Conservation (phyloP, 2,113 vertebrate species). For the Apodemus sylvaticus region DNA sequence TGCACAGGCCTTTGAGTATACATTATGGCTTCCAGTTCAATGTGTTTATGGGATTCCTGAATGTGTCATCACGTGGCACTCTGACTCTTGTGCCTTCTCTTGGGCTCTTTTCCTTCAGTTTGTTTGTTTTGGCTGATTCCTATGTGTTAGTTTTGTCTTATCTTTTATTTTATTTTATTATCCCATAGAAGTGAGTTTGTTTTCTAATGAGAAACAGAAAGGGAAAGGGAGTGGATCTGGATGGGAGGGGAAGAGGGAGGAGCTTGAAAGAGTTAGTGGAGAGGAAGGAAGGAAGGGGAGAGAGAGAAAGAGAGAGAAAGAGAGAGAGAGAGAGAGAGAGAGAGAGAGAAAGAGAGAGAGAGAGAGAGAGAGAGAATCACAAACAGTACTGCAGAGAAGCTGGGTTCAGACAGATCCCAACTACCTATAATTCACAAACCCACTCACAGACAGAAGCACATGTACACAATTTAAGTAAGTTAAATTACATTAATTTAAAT, state of each 20-base stretch:
- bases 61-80: no score
- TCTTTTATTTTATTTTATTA: not conserved
- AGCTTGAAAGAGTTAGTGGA: not conserved
- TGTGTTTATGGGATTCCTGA: not conserved
- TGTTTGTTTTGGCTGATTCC: not conserved
- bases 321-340: not conserved
- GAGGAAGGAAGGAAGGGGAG: not conserved
- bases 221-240: not conserved
- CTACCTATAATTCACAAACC: not conserved
- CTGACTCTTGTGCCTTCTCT: not conserved
- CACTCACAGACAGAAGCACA: not conserved
- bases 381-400: not conserved
- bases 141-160: not conserved
- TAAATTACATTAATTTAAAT: no score
- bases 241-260: not conserved
- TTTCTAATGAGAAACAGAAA: not conserved
- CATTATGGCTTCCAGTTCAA: not conserved
- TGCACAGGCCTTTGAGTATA: not conserved
- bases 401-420: not conserved
- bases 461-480: not conserved
- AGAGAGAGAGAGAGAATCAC: accelerated
- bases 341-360: not conserved
- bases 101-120: not conserved
- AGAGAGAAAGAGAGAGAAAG: not conserved
- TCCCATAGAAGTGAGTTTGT: not conserved